Base-by-base conservation (phyloP, 1,140 invertebrate genomes). In the Apis mellifera region DNA sequence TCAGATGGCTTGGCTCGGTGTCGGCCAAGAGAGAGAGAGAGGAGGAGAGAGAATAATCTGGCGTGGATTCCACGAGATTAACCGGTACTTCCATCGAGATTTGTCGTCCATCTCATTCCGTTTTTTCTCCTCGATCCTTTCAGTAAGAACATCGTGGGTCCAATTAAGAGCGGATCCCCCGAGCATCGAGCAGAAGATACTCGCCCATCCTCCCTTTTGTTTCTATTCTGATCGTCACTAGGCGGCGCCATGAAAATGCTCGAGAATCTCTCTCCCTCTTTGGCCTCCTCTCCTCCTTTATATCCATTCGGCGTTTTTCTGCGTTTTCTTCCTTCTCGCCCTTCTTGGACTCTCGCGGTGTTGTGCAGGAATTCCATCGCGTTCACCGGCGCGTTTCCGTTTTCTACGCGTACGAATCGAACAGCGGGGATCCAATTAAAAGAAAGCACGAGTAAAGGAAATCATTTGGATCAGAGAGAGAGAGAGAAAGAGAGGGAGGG, bases 381-480 rank as follows among this genome's bases (percentile, higher is more conserved):
- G 80, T 88, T 85, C 73, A 66, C 84, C 73, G 70, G 85, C 82
- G 76, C 82, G 86, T 90, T 90, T 91, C 88, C 86, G 86, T 89
- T 90, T n/a, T 91, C 86, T 85, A 74, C 88, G 88, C 85, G 79
- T 85, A 89, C 84, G 88, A 90, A 89, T 89, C 76, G 83, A 86
- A 87, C 86, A 68, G 80, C 77, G 74, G 89, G 87, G 79, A 83
- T 88, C 92, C 91, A 92, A 93, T 93, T 94, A 92, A 92, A 88
- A 90, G 89, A 84, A 89, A 89, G 88, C 92, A 92, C 88, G 92
- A 90, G 89, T 42, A 42, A 92, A 92, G 91, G 90, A 93, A 93
- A 93, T 93, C 89, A 91, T 87, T 92, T 89, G 32, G 32, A 42
- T 42, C 32, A 88, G 86, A 90, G 84, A 85, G 84, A 87, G 84